Percentiles rank a stretch among this genome's conserved stretches.
Conservation (phyloP, 2,888 invertebrate species). For the Lithophane leautieri region DNA sequence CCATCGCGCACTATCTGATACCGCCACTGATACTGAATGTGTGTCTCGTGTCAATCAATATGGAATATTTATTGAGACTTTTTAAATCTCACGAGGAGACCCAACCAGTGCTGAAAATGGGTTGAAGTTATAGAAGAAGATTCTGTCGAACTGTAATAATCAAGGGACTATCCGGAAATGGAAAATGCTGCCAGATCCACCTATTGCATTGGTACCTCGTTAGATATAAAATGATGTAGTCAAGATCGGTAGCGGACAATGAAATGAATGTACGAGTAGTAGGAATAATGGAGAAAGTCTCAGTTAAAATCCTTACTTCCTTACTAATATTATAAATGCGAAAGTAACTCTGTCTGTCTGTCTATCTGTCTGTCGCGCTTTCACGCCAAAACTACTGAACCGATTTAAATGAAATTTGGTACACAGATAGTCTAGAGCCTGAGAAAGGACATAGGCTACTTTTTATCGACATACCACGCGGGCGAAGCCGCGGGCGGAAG, state of each 20-base stretch:
- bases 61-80: constrained; percentile 19
- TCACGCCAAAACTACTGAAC: too few relatives aligned
- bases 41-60: constrained; percentile 41
- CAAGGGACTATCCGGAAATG: background rate
- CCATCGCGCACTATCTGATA: constrained; percentile 48
- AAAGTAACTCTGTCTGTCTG: too few relatives aligned
- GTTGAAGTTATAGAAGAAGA: background rate
- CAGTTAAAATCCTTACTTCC: too few relatives aligned
- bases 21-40: constrained; percentile 18
- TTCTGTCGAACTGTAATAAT: background rate
- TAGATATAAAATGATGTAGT: background rate
- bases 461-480: too few relatives aligned
- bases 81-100: constrained; percentile 1
- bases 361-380: too few relatives aligned
- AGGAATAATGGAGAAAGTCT: constrained; percentile 15
- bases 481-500: too few relatives aligned
- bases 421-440: too few relatives aligned
- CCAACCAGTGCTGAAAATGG: background rate
- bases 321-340: too few relatives aligned
- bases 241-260: constrained; percentile 1
- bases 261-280: constrained; percentile 17
- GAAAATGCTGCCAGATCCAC: background rate
- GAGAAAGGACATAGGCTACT: too few relatives aligned
- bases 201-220: background rate
- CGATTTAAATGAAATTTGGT: too few relatives aligned